These are phyloP conservation scores for Allobates femoralis DNA, from an alignment of 2,797 vertebrate genomes.

Conservation along the genomic window DNA sequence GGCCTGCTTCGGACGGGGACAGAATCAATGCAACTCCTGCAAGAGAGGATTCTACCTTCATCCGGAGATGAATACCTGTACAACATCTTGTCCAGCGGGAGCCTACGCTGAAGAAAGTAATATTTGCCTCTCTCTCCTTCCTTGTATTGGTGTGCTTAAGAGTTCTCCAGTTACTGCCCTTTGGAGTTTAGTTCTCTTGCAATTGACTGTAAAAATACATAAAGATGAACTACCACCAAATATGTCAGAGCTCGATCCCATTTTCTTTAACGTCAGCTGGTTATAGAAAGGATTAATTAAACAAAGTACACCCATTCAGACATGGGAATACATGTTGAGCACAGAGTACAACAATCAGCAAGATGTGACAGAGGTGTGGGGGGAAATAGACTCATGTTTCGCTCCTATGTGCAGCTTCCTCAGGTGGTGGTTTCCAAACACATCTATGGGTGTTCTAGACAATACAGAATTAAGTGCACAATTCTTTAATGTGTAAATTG, in stretches of 20 bases:
- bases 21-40: conserved; percentile 80
- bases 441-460: too few relatives aligned
- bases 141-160: neutral
- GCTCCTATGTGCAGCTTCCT: too few relatives aligned
- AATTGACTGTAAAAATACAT: too few relatives aligned
- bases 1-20: conserved; percentile 74
- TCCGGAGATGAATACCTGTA: conserved; percentile 76
- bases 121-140: neutral
- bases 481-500: too few relatives aligned
- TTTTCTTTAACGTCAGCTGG: neutral
- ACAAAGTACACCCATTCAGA: too few relatives aligned
- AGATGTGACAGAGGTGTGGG: too few relatives aligned
- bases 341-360: too few relatives aligned
- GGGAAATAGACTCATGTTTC: too few relatives aligned
- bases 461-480: too few relatives aligned
- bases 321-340: too few relatives aligned
- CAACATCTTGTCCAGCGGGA: conserved; percentile 75
- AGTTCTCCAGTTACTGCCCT: neutral
- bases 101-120: conserved; percentile 83
- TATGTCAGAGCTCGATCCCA: neutral
- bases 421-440: too few relatives aligned
- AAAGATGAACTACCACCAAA: neutral
- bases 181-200: neutral
- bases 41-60: conserved; percentile 81
- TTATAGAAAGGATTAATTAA: too few relatives aligned